These are phyloP conservation scores for Apodemia duryi DNA, from an alignment of 2,888 invertebrate species.

Conservation along the genomic window DNA sequence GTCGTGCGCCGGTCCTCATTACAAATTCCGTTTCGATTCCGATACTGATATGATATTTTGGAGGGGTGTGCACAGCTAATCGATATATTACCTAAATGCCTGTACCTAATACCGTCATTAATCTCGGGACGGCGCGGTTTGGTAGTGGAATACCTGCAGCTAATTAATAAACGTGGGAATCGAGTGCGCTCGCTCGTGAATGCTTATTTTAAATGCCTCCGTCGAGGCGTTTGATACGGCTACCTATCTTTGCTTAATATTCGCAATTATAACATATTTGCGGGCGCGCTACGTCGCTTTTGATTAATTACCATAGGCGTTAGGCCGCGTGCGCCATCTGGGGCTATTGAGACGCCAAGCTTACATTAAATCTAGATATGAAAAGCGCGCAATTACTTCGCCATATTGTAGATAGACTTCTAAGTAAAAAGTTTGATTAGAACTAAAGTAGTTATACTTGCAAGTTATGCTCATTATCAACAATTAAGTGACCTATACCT, in stretches of 20 bases:
- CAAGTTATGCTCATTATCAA: background rate
- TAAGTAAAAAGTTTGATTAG: conserved; percentile 7
- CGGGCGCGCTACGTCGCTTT: conserved; percentile 1
- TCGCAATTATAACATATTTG: conserved; percentile 19
- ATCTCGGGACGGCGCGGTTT: conserved; percentile 29
- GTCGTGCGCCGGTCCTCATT: conserved; percentile 22
- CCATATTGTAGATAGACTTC: background rate
- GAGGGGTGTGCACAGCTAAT: conserved; percentile 30
- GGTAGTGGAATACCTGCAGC: conserved; percentile 28
- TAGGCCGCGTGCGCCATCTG: conserved; percentile 7
- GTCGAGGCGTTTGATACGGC: conserved; percentile 22
- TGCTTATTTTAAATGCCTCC: conserved; percentile 25
- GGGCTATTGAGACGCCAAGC: conserved; percentile 5
- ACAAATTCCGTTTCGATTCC: conserved; percentile 34
- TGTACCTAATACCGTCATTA: conserved; percentile 32
- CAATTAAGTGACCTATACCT: background rate
- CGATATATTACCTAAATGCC: conserved; percentile 32
- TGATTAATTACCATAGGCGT: conserved; percentile 11
- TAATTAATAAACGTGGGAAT: conserved; percentile 35
- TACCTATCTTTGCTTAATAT: conserved; percentile 21
- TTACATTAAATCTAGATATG: conserved; percentile 10
- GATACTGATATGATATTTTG: conserved; percentile 30
- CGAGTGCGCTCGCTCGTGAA: conserved; percentile 13
- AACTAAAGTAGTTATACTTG: background rate
- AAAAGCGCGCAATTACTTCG: conserved; percentile 13